Conservation (phyloP, 2,113 vertebrate genomes). For the Syrmaticus mikado region DNA sequence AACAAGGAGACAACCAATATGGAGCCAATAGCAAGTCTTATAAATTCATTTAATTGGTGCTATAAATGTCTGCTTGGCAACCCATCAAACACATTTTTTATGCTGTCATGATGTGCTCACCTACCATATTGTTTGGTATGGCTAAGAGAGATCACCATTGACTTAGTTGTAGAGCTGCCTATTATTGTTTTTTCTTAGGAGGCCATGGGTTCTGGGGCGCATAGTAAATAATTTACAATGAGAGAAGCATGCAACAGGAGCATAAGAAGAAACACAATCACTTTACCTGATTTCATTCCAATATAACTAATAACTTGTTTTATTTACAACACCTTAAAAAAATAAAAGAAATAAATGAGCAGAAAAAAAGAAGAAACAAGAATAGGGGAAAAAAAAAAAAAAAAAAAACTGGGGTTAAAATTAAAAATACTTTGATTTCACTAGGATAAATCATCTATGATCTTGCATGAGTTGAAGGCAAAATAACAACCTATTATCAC, state of each 20-base stretch:
- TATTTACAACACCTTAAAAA: neutral
- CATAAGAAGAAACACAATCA: neutral
- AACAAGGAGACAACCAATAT: neutral
- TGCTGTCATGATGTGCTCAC: accelerated
- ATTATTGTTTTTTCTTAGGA: neutral
- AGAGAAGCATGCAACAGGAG: neutral
- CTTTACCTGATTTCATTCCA: neutral
- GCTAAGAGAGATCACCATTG: neutral
- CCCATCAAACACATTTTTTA: accelerated
- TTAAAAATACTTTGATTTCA: neutral
- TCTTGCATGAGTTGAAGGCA: neutral
- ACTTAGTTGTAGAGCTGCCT: neutral
- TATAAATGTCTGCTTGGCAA: accelerated
- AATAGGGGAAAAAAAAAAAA: neutral
- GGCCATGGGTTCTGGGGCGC: neutral
- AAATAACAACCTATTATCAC: neutral
- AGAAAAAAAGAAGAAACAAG: neutral
- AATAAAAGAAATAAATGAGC: neutral
- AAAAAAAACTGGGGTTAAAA: neutral
- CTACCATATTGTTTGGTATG: neutral
- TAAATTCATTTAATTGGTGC: accelerated
- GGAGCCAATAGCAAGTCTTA: neutral
- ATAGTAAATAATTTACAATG: neutral
- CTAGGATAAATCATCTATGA: neutral
- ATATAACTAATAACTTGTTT: neutral